Conservation (phyloP, 92 coral and sea anemone genomes). For the Palythoa grandis region DNA sequence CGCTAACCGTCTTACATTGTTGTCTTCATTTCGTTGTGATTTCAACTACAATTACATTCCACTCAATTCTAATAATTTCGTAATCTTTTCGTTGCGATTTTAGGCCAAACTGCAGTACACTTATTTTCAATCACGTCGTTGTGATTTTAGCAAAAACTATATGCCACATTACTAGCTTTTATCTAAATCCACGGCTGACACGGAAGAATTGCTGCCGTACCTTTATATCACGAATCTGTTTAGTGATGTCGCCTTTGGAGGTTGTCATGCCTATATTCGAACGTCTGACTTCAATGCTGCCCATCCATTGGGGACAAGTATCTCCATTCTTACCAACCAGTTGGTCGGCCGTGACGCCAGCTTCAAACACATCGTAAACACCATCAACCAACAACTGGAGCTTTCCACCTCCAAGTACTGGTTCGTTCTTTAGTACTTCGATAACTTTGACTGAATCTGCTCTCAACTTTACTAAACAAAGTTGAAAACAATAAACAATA, state of each 20-base stretch:
- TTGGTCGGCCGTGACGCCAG: neutral
- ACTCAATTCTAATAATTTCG: no score
- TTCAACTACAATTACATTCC: no score
- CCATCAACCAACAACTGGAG: neutral
- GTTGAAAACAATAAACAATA: neutral
- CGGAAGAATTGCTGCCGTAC: neutral
- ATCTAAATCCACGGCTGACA: neutral
- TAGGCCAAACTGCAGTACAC: no score
- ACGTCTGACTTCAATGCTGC: neutral
- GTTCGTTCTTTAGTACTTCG: neutral
- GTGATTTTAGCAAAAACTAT: no score
- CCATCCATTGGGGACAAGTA: neutral
- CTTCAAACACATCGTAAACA: neutral
- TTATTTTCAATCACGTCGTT: no score
- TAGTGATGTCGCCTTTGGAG: neutral
- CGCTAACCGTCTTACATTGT: no score
- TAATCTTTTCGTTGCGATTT: no score
- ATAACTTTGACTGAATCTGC: neutral
- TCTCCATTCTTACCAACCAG: neutral
- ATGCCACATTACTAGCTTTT: neutral
- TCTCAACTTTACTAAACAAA: constrained; percentile 1
- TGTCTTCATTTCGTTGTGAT: no score
- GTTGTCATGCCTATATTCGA: neutral
- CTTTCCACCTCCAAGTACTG: neutral
- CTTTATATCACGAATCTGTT: neutral